Evolutionary conservation across 2,888 invertebrate genomes (phyloP).

Genomic region (Ptycholaimellus sp.): DNA sequence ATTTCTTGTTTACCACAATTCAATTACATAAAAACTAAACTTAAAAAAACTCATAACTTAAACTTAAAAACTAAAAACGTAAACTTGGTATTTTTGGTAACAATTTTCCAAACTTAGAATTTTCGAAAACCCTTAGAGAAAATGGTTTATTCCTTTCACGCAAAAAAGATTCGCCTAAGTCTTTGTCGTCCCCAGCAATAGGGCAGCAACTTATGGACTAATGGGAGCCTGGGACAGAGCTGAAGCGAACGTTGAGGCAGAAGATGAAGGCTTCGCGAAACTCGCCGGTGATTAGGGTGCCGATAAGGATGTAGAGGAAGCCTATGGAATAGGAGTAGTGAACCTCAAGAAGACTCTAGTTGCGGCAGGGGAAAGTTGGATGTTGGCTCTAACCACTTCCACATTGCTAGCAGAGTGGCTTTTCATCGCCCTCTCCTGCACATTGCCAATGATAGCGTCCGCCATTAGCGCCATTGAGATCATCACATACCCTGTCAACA

Average conservation of each 20-base stretch:
- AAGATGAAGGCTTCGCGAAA: constrained; percentile 48
- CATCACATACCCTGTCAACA: constrained; percentile 28
- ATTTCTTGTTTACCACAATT: no score
- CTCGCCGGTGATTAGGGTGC: constrained; percentile 48
- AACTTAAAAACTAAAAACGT: no score
- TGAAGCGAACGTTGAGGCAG: constrained; percentile 54
- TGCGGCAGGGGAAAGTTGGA: not conserved
- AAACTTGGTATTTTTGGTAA: no score
- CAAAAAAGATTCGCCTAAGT: no score
- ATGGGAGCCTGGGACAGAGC: no score
- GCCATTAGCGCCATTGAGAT: constrained; percentile 58
- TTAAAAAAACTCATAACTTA: no score
- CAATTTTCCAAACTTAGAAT: no score
- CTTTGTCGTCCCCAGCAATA: no score
- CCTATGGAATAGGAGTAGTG: constrained; percentile 73
- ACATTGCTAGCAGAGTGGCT: constrained; percentile 54
- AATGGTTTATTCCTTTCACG: no score
- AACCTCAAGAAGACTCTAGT: constrained; percentile 28
- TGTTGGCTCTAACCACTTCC: constrained; percentile 43
- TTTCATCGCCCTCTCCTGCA: constrained; percentile 83
- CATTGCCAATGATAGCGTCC: constrained; percentile 83
- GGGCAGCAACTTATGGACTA: no score
- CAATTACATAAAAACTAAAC: no score
- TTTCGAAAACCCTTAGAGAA: no score
- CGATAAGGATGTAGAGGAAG: constrained; percentile 49